These are phyloP conservation scores for Sicus ferrugineus DNA, from an alignment of 2,888 invertebrate species.

Conservation along the genomic window DNA sequence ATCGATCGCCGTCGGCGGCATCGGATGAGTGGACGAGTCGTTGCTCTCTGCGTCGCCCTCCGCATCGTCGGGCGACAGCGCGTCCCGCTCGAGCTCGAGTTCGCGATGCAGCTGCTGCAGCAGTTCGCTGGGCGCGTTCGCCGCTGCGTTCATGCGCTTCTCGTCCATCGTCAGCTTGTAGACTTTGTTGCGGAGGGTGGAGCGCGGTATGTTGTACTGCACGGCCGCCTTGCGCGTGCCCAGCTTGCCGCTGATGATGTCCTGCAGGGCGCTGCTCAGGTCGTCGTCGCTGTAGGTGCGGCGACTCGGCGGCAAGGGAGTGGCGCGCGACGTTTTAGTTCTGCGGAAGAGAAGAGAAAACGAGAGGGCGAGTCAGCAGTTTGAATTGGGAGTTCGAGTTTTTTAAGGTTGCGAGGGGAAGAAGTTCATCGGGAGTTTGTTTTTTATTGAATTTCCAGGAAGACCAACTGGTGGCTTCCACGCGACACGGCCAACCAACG, in stretches of 20 bases:
- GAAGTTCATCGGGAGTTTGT: too few relatives aligned
- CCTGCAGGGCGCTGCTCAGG: constrained; percentile 90
- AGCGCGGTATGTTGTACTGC: constrained; percentile 95
- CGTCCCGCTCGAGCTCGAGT: constrained; percentile 59
- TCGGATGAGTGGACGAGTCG: constrained; percentile 64
- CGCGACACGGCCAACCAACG: not conserved
- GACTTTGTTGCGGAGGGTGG: constrained; percentile 95
- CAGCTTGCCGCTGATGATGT: constrained; percentile 91
- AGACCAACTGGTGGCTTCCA: not conserved
- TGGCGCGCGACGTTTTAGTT: constrained; percentile 73
- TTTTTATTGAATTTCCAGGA: not conserved
- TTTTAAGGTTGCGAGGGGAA: too few relatives aligned
- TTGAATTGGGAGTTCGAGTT: too few relatives aligned
- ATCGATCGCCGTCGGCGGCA: constrained; percentile 37
- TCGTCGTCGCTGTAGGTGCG: constrained; percentile 96
- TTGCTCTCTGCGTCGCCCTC: constrained; percentile 68
- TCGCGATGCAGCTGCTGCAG: constrained; percentile 50
- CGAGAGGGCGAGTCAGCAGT: not conserved
- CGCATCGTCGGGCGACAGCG: constrained; percentile 63
- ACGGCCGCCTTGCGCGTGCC: constrained; percentile 93
- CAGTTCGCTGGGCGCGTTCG: constrained; percentile 45
- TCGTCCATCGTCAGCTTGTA: constrained; percentile 79
- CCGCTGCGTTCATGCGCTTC: constrained; percentile 67
- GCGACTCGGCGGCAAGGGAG: constrained; percentile 67
- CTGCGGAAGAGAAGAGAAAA: constrained; percentile 61